Evolutionary conservation across 2,888 invertebrate species (phyloP), one percentile per base, ranked within the genome.

Genomic region (Erpobdella octoculata): DNA sequence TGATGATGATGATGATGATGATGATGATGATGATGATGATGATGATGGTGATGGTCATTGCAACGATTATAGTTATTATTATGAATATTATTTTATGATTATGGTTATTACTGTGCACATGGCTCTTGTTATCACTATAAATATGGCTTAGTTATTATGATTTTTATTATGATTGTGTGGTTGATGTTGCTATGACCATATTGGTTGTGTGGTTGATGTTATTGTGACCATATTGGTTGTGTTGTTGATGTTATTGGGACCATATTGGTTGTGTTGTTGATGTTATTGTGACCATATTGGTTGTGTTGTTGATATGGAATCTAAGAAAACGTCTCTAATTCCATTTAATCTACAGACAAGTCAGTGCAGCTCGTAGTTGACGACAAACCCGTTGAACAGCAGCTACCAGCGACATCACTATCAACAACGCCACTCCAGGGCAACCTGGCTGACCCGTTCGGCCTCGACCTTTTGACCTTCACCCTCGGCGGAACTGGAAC

Each of bases 1-100:
- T 5, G 46, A 46, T 5, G 46, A 46, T 5, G 61, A 31, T 6
- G 61, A 31, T 5, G 31, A 59, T 6, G 61, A 59, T 6, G 61
- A 59, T 59, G 61, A 59, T 59, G 61, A 59, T 59, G 61, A 59
- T 59, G 61, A 59, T 59, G 61, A 59, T 59, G 61, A 59, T 59
- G 61, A 59, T 59, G 61, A 59, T 59, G 8, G 59, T 25, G 25
- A 59, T 41, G 37, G 18, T 31, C 41, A 41, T 68, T 48, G 12
- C 53, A 53, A 53, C 21, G 53, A 53, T 53, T 6, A 4, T 21
- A 48, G 48, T 21, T 5, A 48, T 48, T 48, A 48, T 48, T 3
- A 6, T 48, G 25, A 25, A 41, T 41, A 41, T 41, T 41, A 41
- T 41, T 12, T 41, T 41, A 41, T 41, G 9, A 41, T 41, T 41